Base-by-base conservation (phyloP, 2,113 vertebrate genomes). In the Gorilla gorilla region DNA sequence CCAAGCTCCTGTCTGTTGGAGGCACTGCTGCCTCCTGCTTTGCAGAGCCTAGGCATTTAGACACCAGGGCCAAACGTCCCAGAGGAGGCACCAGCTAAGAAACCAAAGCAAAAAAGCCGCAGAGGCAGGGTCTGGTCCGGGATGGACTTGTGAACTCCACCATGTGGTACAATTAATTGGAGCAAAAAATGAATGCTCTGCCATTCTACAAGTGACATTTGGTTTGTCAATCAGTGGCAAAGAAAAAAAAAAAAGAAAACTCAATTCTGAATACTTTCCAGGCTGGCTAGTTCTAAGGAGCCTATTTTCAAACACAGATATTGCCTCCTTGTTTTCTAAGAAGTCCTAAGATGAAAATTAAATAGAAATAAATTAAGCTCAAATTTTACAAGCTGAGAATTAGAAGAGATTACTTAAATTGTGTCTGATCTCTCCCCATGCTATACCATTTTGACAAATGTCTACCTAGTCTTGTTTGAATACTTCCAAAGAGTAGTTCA, bases 281-380 rank as follows among this genome's bases (percentile, higher is more conserved):
- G 13, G 3, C 17, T 88, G 45, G 8, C 64, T 87, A 18, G 22
- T 38, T 90, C 52, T 80, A 64, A 92, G 35, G 48, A 83, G n/a
- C 12, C 48, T 75, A 22, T 57, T 72, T 84, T 87, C 40, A 93
- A 79, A n/a, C 23, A 96, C 43, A 72, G 20, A 48, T 59, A 22
- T 32, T 57, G 25, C 59, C 22, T 6, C 0, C 96, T 90, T 90
- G 72, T 84, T 94, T 84, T 82, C 84, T 76, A 85, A 76, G 70
- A 32, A 81, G 12, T 17, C 27, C 45, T 66, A 66, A 27, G 50
- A 85, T 38, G 27, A 81, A 88, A 96, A 93, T 20, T 11, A 30
- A 78, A 84, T 76, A 23, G 22, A 64, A 93, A 88, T 4, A 84
- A 66, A 91, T 82, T 6, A 64, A 73, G 30, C 40, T 82, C 27